Base-by-base conservation (phyloP, 2,113 vertebrate genomes). In the Phalacrocorax aristotelis region DNA sequence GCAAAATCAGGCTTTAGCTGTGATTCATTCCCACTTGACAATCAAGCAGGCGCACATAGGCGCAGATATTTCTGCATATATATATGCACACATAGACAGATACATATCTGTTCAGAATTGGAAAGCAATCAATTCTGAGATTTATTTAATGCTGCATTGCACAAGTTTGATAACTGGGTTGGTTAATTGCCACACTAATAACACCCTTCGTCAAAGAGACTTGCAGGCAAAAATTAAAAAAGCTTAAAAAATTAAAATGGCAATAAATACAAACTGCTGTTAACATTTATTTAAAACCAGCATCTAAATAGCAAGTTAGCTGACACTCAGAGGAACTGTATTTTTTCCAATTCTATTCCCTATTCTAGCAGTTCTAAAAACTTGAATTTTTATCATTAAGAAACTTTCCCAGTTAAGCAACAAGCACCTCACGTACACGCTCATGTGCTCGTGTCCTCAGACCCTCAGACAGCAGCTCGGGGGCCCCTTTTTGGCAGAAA, bases 151-250 rank as follows among this genome's bases (percentile, higher is more conserved):
- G 95, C 96, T 93, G 89, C 77, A 46, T 62, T 52, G 93, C 97
- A 93, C 66, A 19, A 51, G 48, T 94, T 92, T 89, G 88, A 94
- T 98, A 94, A 93, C 97, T 70, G 95, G 96, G 82, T 77, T 92
- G 95, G 92, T 95, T 98, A 98, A 97, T 96, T 97, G 96, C 90
- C 2, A 8, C 60, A 20, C 95, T 98, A 94, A 98, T 95, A 97
- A 58, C 96, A 92, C 92, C 91, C 95, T 61, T 69, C 83, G 25
- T n/a, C 64, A 65, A 91, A 97, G 93, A 95, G 68, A 92, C 61
- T 95, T 49, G 81, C 42, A 87, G 90, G 94, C 32, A 49, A 92
- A 96, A 96, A 65, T 11, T 23, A 95, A 93, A 75, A 94, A 86
- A 52, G 27, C 80, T 51, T 44, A 57, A 62, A 60, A 64, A 79